These are phyloP conservation scores for Lasioglossum villosulum DNA, from an alignment of 2,888 invertebrate genomes.

Conservation along the genomic window DNA sequence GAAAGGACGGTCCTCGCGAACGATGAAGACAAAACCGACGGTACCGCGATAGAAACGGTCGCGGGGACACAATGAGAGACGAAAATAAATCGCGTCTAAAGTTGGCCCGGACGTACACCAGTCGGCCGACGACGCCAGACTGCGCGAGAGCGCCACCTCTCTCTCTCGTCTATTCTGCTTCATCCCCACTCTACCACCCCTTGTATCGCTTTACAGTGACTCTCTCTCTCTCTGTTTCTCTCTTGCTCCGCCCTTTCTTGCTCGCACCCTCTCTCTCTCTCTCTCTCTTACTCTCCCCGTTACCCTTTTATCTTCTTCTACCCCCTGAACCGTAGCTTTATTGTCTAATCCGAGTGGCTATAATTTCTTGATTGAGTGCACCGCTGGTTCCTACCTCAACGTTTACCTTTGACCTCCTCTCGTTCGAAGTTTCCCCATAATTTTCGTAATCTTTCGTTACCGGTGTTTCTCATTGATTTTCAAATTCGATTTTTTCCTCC, in stretches of 20 bases:
- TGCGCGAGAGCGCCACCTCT: slow-evolving; percentile 72
- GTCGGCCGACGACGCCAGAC: slow-evolving; percentile 80
- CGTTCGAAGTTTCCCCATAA: not conserved
- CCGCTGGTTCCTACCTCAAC: too few species aligned
- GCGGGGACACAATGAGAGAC: slow-evolving; percentile 27
- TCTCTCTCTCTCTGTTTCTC: slow-evolving; percentile 15
- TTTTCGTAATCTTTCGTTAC: not conserved
- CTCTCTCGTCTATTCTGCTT: slow-evolving; percentile 54
- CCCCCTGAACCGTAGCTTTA: not conserved
- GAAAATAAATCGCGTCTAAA: slow-evolving; percentile 17
- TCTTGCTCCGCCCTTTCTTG: slow-evolving; percentile 1
- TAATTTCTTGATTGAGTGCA: not conserved
- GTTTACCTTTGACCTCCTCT: not conserved
- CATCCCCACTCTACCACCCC: slow-evolving; percentile 50
- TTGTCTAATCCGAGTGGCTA: slow-evolving; percentile 11
- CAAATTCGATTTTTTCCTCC: not conserved
- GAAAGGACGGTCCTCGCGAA: slow-evolving; percentile 2
- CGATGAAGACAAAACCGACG: slow-evolving; percentile 10
- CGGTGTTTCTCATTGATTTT: not conserved
- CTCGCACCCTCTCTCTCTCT: not conserved
- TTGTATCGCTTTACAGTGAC: slow-evolving; percentile 1
- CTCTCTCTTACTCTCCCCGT: not conserved
- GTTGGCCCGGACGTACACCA: slow-evolving; percentile 54
- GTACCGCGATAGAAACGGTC: slow-evolving; percentile 13
- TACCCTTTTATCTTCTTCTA: slow-evolving; percentile 10